Percentiles rank a stretch among this genome's conserved stretches.
Conservation (phyloP, 92 coral and sea anemone genomes). For the Zoanthus solanderi region DNA sequence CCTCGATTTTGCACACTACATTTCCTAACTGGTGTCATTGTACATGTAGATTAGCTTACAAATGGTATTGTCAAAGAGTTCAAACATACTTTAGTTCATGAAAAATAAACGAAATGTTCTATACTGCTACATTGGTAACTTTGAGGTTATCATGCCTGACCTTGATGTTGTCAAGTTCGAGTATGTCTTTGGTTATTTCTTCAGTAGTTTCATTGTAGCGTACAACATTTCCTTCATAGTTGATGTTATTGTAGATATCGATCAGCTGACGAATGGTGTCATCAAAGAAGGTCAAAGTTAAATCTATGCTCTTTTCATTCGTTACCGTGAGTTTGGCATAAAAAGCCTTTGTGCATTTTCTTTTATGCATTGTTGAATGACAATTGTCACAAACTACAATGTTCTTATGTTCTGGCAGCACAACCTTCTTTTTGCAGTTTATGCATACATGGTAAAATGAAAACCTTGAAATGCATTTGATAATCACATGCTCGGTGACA, state of each 20-base stretch:
- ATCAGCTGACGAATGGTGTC: slow-evolving; percentile 42
- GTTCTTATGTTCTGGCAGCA: slow-evolving; percentile 44
- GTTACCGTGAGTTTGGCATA: slow-evolving; percentile 27
- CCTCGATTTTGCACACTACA: slow-evolving; percentile 20
- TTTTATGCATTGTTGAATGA: slow-evolving; percentile 47
- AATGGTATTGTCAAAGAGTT: slow-evolving; percentile 36
- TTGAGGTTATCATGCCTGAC: slow-evolving; percentile 36
- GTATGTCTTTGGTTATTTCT: slow-evolving; percentile 41
- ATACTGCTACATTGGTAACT: slow-evolving; percentile 35
- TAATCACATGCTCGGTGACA: slow-evolving; percentile 2
- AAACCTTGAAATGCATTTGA: too few relatives aligned
- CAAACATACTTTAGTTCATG: slow-evolving; percentile 28
- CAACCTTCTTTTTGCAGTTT: slow-evolving; percentile 49
- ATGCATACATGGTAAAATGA: slow-evolving; percentile 16
- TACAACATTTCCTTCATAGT: slow-evolving; percentile 12
- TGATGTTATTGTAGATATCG: slow-evolving; percentile 36
- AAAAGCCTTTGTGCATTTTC: slow-evolving; percentile 37
- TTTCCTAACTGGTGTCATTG: slow-evolving; percentile 15
- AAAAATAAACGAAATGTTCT: slow-evolving; percentile 20
- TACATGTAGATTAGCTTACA: slow-evolving; percentile 23
- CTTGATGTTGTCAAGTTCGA: slow-evolving; percentile 39
- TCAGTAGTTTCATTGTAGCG: slow-evolving; percentile 28
- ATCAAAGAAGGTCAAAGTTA: slow-evolving; percentile 54
- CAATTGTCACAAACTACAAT: slow-evolving; percentile 36
- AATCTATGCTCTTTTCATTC: slow-evolving; percentile 5